Evolutionary conservation across 1,140 invertebrate species (phyloP), one percentile per base, ranked within the genome.

Genomic region (Lepidurus packardi): DNA sequence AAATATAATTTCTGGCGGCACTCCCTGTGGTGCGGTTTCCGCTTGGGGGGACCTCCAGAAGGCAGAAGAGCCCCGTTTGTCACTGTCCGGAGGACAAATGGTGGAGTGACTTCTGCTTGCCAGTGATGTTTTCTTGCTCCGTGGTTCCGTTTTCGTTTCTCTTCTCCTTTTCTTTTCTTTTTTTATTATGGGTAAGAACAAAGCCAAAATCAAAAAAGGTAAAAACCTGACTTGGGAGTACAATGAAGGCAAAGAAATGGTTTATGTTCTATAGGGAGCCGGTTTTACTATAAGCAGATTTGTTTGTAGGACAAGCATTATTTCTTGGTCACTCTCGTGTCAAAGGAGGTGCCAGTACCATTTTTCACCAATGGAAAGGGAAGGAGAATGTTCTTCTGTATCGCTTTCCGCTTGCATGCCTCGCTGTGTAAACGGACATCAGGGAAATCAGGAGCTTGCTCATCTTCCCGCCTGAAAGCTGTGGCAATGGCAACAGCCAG

Each of bases 41-140:
- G 13, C 53, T 65, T 13, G 6, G 53, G 21, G 53, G 53, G 53
- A 65, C 53, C 53, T 65, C n/a, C 53, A 16, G n/a, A 0, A 65
- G 53, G n/a, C 53, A 65, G 53, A n/a, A 65, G 53, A 34, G 34
- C 34, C 53, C 53, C 53, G 21, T 65, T 65, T 65, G 53, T 65
- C 53, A 65, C 53, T 21, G 53, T 16, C 53, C 8, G 53, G 53
- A 65, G 53, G 53, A 65, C 53, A 65, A 65, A 65, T 65, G 53
- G 8, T 7, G 16, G 53, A 65, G 53, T 65, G 53, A n/a, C 53
- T 65, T 65, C 53, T 65, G 53, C 53, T 65, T 13, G 16, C 53
- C 16, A n/a, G 8, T 13, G 21, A n/a, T 21, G 16, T 65, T 65
- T 65, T 65, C 53, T 65, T 9, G 53, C 53, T 65, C 53, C 9